Conservation (phyloP, 1,140 invertebrate genomes). For the Phthorimaea operculella region DNA sequence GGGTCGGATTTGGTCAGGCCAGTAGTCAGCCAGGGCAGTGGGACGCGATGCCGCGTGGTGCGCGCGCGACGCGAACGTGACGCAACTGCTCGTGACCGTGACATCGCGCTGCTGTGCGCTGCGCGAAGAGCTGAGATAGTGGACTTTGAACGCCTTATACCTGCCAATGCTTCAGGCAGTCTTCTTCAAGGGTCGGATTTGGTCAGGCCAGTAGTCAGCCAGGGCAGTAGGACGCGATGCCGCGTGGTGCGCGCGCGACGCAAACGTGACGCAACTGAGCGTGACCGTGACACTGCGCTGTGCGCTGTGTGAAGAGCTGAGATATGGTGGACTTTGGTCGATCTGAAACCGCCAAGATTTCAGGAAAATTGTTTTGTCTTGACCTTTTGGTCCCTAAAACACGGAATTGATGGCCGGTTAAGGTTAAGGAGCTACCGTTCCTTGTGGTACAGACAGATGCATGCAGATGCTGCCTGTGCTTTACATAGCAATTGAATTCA, state of each 20-base stretch:
- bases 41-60: slow-evolving; percentile 12
- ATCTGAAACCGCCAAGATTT: too few species aligned
- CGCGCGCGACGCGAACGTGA: slow-evolving; percentile 16
- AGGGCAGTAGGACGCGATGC: slow-evolving; percentile 16
- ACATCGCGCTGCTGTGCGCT: slow-evolving; percentile 15
- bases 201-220: background rate
- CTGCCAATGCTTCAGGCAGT: too few species aligned
- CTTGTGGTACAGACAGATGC: too few species aligned
- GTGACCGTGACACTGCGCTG: slow-evolving; percentile 27
- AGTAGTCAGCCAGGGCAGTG: slow-evolving; percentile 20
- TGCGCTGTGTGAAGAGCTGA: background rate
- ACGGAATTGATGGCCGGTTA: too few species aligned
- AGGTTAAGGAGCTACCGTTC: too few species aligned
- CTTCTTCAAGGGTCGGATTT: too few species aligned
- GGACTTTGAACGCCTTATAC: too few species aligned
- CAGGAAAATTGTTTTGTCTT: too few species aligned
- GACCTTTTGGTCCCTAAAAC: too few species aligned
- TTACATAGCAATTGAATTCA: too few species aligned
- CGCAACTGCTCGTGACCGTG: slow-evolving; percentile 30
- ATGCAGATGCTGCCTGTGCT: too few species aligned
- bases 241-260: slow-evolving; percentile 9
- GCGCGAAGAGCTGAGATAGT: background rate
- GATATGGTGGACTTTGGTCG: background rate
- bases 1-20: slow-evolving; percentile 19
- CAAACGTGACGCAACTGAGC: slow-evolving; percentile 27